Evolutionary conservation across 2,888 invertebrate species (phyloP).

Genomic region (Argynnis bischoffii): DNA sequence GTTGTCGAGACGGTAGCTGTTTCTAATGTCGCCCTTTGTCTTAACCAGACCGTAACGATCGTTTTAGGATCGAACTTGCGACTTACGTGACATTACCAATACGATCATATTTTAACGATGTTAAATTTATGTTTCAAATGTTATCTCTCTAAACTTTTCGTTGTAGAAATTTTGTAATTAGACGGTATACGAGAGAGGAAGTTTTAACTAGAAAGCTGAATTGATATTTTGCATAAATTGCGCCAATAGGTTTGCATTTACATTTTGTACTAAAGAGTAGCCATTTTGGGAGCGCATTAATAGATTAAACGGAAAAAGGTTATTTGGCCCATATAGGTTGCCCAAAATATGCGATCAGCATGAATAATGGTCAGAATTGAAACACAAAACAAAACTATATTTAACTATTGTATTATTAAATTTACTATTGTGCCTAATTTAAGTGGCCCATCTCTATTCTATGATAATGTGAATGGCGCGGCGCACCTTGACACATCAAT

Average conservation of each 20-base stretch:
- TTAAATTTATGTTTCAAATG: too few species aligned
- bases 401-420: constrained; percentile 1
- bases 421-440: not conserved
- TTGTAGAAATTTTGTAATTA: constrained; percentile 18
- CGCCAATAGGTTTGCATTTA: constrained; percentile 25
- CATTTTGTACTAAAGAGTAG: constrained; percentile 25
- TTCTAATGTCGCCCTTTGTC: too few species aligned
- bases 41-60: too few species aligned
- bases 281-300: constrained; percentile 21
- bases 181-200: constrained; percentile 10
- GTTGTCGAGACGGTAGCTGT: too few species aligned
- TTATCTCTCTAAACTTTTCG: too few species aligned
- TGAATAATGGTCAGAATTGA: not conserved
- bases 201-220: constrained; percentile 13
- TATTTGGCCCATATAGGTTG: constrained; percentile 2
- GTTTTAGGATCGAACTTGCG: too few species aligned
- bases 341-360: constrained; percentile 2
- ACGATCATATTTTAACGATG: too few species aligned
- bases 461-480: constrained; percentile 10
- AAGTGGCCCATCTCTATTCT: constrained; percentile 11
- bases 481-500: constrained; percentile 24
- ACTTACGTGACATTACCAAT: too few species aligned
- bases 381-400: not conserved
- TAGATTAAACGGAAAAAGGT: constrained; percentile 24
- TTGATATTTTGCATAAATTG: constrained; percentile 19